Conservation (phyloP, 1,140 invertebrate species). For the Drosophila burlai region DNA sequence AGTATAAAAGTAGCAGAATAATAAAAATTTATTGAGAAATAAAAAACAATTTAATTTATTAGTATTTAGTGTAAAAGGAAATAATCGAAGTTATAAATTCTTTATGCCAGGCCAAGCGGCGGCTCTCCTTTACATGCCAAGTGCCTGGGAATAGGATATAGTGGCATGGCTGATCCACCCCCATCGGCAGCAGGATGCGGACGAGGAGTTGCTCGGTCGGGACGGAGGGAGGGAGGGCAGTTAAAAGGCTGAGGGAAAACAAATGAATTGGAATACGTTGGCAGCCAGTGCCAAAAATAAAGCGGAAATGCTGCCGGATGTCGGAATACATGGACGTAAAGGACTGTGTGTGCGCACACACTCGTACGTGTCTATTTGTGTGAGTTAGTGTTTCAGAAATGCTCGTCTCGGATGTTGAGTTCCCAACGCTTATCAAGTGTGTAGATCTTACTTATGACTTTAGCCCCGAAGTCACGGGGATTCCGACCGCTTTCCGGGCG, state of each 20-base stretch:
- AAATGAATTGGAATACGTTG: slow-evolving; percentile 82
- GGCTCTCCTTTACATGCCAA: slow-evolving; percentile 47
- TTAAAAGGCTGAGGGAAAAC: slow-evolving; percentile 74
- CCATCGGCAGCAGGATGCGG: neutral
- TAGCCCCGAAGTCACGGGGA: slow-evolving; percentile 29
- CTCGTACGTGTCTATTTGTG: slow-evolving; percentile 77
- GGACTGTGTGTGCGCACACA: slow-evolving; percentile 29
- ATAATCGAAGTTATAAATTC: slow-evolving; percentile 83
- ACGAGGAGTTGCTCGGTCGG: neutral
- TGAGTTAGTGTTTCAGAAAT: slow-evolving; percentile 82
- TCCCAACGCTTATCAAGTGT: slow-evolving; percentile 80
- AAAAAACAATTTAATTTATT: slow-evolving; percentile 84
- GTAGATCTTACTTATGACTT: slow-evolving; percentile 83
- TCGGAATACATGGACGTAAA: slow-evolving; percentile 28
- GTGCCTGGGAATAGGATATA: slow-evolving; percentile 27
- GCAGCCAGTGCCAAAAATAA: slow-evolving; percentile 70
- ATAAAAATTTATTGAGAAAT: slow-evolving; percentile 84
- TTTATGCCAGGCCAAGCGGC: slow-evolving; percentile 64
- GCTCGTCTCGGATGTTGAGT: slow-evolving; percentile 75
- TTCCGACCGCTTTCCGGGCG: neutral
- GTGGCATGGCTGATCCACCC: slow-evolving; percentile 1
- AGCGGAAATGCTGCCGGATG: slow-evolving; percentile 72
- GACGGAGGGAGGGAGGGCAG: slow-evolving; percentile 23
- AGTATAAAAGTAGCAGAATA: slow-evolving; percentile 83
- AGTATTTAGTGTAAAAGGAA: slow-evolving; percentile 82